A percentile compares a stretch with the other conserved stretches of the same genome.
These are phyloP conservation scores for Steatocranus sp. DNA, from an alignment of 2,797 vertebrate genomes.

Conservation along the genomic window DNA sequence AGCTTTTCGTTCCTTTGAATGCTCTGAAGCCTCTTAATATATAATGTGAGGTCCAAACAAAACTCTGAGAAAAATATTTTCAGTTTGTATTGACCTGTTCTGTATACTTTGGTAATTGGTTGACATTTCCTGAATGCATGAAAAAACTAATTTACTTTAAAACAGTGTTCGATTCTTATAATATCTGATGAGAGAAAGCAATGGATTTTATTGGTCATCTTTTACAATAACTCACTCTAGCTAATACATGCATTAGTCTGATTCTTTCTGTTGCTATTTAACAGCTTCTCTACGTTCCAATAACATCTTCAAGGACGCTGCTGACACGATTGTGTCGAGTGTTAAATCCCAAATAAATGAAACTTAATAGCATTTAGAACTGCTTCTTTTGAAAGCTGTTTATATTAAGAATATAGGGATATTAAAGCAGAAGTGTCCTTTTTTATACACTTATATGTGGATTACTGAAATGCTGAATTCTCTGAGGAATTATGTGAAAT, in stretches of 20 bases:
- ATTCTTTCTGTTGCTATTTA: neutral
- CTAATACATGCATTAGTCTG: neutral
- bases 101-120: neutral
- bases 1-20: neutral
- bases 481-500: neutral
- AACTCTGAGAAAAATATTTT: neutral
- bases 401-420: neutral
- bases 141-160: neutral
- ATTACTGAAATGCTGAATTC: neutral
- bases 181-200: neutral
- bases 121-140: neutral
- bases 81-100: neutral
- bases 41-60: neutral
- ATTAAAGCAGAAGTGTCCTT: neutral
- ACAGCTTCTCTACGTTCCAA: neutral
- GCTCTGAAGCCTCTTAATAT: neutral
- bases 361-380: neutral
- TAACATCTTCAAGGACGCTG: constrained; percentile 7
- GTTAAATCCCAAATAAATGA: neutral
- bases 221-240: neutral
- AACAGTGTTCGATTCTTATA: neutral
- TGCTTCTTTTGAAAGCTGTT: neutral
- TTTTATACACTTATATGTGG: neutral
- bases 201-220: neutral
- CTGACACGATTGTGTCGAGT: neutral